Conservation (phyloP, 2,888 invertebrate genomes). For the Chrysomela aeneicollis region DNA sequence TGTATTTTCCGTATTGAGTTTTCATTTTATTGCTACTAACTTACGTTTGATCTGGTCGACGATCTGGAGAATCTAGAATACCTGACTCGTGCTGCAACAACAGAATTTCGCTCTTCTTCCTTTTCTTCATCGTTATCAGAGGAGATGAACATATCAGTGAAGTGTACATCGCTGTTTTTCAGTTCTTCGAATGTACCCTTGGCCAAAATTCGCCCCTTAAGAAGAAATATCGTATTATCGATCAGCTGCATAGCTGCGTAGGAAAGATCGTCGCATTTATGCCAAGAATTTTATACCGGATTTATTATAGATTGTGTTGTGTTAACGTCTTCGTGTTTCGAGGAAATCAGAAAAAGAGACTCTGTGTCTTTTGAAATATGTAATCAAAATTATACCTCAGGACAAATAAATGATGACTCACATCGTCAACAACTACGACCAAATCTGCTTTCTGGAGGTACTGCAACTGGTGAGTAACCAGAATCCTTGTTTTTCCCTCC, state of each 20-base stretch:
- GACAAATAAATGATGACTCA: conserved; percentile 41
- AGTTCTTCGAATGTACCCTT: conserved; percentile 12
- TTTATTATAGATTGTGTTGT: too few relatives aligned
- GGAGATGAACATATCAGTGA: not conserved
- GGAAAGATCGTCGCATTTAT: too few relatives aligned
- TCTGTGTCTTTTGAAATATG: too few relatives aligned
- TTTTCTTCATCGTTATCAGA: not conserved
- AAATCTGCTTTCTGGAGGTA: conserved; percentile 66
- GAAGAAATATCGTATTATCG: too few relatives aligned
- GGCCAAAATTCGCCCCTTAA: conserved; percentile 48
- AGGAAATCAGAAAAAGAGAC: too few relatives aligned
- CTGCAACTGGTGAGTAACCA: conserved; percentile 78
- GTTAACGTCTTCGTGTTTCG: too few relatives aligned
- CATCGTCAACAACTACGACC: conserved; percentile 66
- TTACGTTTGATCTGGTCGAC: not conserved
- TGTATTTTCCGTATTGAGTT: not conserved
- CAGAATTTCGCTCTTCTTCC: not conserved
- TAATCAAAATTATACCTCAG: too few relatives aligned
- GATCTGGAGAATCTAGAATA: not conserved
- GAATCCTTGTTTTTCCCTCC: conserved; percentile 67
- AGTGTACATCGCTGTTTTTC: conserved; percentile 1
- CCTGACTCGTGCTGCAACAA: not conserved
- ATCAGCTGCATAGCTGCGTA: too few relatives aligned
- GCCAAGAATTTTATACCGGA: too few relatives aligned
- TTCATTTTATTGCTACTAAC: too few relatives aligned